Evolutionary conservation across 1,140 invertebrate genomes (phyloP), one percentile per base, ranked within the genome.

Genomic region (Macrobrachium nipponense): DNA sequence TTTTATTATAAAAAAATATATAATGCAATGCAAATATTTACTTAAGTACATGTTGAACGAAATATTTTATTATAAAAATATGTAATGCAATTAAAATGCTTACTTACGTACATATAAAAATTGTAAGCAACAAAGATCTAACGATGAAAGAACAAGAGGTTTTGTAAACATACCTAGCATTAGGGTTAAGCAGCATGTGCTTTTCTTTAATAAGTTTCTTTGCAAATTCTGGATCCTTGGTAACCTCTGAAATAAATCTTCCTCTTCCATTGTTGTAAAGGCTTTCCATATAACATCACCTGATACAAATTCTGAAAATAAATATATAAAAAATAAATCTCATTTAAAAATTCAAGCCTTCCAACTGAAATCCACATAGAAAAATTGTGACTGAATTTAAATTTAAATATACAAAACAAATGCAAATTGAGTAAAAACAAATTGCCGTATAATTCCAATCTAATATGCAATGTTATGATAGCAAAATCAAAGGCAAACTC

Each of bases 161-260:
- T 62, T 4, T 18, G n/a, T n/a, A 15, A 4, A 15, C 75, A 51
- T 70, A 88, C 87, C 70, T 86, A 14, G 85, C 88, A 80, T 78
- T 87, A 6, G 88, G 88, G 78, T 89, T 89, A 59, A 87, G 77
- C 14, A 89, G 79, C 60, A 84, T 80, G 36, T 86, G 80, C 82
- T 89, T 89, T 44, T 89, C 88, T 20, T 86, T 82, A 27, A 87
- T 87, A 17, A 89, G 88, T 60, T 87, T 87, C 23, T 86, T 82
- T 15, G 88, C 88, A 79, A 89, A 89, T 58, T 89, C 88, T 62
- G 27, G 51, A 64, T 89, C 88, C 44, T 68, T 66, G 15, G 88
- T 89, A 12, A 89, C 59, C 43, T 89, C 86, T 58, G 86, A 72
- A n/a, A 89, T 80, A n/a, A 86, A 58, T 89, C 88, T 60, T 89